Conservation (phyloP, 2,888 invertebrate genomes). For the Orgyia antiqua region DNA sequence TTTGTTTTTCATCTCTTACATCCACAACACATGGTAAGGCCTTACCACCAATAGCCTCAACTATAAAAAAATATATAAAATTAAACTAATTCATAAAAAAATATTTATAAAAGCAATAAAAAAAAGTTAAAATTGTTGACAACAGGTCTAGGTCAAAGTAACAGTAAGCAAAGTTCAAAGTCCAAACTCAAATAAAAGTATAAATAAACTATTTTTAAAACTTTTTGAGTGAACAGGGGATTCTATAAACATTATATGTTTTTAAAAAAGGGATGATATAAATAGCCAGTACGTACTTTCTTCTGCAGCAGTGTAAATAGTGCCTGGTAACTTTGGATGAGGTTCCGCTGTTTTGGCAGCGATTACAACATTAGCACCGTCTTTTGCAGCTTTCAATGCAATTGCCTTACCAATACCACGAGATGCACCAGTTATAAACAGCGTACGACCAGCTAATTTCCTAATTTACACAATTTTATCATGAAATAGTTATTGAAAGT, state of each 20-base stretch:
- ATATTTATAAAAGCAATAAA: neutral
- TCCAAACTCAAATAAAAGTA: slow-evolving; percentile 31
- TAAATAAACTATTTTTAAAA: slow-evolving; percentile 6
- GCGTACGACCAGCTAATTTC: slow-evolving; percentile 88
- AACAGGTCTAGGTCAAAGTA: slow-evolving; percentile 17
- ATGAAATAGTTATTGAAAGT: slow-evolving; percentile 20
- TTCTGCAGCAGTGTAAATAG: slow-evolving; percentile 93
- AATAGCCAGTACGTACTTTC: slow-evolving; percentile 81
- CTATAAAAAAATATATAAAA: slow-evolving; percentile 59
- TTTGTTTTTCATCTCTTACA: slow-evolving; percentile 88
- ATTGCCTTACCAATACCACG: slow-evolving; percentile 98
- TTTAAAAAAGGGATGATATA: neutral
- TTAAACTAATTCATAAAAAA: neutral
- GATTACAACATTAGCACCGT: slow-evolving; percentile 94
- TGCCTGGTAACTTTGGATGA: slow-evolving; percentile 94
- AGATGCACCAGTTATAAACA: slow-evolving; percentile 97
- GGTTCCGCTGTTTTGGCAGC: slow-evolving; percentile 95
- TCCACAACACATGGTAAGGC: slow-evolving; percentile 93
- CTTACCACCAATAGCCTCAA: slow-evolving; percentile 91
- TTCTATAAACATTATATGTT: neutral
- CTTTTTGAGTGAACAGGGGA: slow-evolving; percentile 14
- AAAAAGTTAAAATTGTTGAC: no score
- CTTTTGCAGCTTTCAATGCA: slow-evolving; percentile 93
- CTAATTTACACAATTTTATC: slow-evolving; percentile 35
- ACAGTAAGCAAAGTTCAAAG: slow-evolving; percentile 40